These are phyloP conservation scores for Climacteris rufus DNA, from an alignment of 2,113 vertebrate genomes.

Conservation along the genomic window DNA sequence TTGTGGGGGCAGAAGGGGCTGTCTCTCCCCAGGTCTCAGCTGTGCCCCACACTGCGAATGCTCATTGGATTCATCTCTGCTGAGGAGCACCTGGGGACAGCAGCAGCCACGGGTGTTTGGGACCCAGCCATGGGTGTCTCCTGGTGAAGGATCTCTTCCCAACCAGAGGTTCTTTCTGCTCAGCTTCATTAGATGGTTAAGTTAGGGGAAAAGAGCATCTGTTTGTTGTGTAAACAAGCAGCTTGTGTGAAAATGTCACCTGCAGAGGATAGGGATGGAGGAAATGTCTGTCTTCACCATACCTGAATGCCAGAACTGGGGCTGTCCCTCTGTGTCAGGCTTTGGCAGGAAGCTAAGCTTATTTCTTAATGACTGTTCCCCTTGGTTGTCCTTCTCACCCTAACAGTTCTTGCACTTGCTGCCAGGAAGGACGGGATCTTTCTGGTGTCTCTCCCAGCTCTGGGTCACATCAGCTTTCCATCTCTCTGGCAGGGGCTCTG, in stretches of 20 bases:
- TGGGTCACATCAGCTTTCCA: background rate
- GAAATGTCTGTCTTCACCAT: background rate
- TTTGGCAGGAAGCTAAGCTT: background rate
- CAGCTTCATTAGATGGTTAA: conserved; percentile 28
- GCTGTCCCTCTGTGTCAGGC: background rate
- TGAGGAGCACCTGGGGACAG: conserved; percentile 49
- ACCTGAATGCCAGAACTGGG: background rate
- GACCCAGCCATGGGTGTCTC: conserved; percentile 19
- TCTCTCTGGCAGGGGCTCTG: background rate
- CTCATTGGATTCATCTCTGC: background rate
- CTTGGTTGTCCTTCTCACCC: background rate
- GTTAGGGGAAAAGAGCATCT: conserved; percentile 45
- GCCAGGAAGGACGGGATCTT: background rate
- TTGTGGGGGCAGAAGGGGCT: background rate
- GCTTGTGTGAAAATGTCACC: background rate
- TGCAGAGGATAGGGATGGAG: background rate
- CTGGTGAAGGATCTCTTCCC: background rate
- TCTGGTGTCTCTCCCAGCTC: background rate
- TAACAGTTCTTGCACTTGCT: background rate
- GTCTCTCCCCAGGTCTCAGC: conserved; percentile 1
- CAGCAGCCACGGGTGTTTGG: background rate
- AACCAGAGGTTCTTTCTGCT: background rate
- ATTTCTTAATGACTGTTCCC: background rate
- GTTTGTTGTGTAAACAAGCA: background rate
- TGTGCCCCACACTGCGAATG: background rate